Percentiles rank a stretch among this genome's conserved stretches.
Conservation (phyloP, 2,797 vertebrate species). For the Pseudochirops corinnae region DNA sequence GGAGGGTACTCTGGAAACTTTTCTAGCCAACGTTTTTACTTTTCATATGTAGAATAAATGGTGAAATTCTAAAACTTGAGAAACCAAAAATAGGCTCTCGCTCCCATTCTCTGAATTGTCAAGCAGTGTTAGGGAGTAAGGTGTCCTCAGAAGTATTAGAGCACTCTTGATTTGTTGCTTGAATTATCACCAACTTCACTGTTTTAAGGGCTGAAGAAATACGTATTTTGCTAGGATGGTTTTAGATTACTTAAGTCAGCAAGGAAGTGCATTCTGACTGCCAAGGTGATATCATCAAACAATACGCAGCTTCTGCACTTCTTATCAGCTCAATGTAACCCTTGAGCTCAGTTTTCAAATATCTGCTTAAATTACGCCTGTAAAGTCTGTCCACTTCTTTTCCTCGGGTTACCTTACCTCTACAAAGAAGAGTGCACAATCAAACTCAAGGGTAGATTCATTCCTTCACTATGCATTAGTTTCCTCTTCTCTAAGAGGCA, state of each 20-base stretch:
- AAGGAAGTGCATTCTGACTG: constrained; percentile 53
- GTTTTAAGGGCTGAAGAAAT: constrained; percentile 53
- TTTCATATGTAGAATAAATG: neutral
- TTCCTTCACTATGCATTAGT: neutral
- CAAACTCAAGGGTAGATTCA: neutral
- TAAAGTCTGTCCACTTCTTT: constrained; percentile 47
- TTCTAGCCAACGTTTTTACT: neutral
- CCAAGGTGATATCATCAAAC: constrained; percentile 26
- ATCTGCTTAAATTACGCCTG: constrained; percentile 52
- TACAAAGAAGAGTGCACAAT: neutral
- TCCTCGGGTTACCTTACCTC: neutral
- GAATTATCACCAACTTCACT: constrained; percentile 30
- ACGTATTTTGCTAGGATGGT: constrained; percentile 53
- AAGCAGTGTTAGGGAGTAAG: constrained; percentile 20
- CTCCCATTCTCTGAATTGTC: constrained; percentile 17
- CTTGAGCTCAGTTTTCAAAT: constrained; percentile 20
- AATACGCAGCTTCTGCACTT: constrained; percentile 24
- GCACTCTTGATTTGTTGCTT: neutral
- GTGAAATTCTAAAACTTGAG: constrained; percentile 27
- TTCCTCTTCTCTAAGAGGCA: neutral
- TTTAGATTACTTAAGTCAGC: constrained; percentile 70
- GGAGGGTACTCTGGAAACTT: neutral
- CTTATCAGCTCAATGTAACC: constrained; percentile 40
- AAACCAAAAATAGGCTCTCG: neutral
- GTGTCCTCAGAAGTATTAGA: constrained; percentile 19